Evolutionary conservation across 2,888 invertebrate genomes (phyloP).

Genomic region (Candidula unifasciata): DNA sequence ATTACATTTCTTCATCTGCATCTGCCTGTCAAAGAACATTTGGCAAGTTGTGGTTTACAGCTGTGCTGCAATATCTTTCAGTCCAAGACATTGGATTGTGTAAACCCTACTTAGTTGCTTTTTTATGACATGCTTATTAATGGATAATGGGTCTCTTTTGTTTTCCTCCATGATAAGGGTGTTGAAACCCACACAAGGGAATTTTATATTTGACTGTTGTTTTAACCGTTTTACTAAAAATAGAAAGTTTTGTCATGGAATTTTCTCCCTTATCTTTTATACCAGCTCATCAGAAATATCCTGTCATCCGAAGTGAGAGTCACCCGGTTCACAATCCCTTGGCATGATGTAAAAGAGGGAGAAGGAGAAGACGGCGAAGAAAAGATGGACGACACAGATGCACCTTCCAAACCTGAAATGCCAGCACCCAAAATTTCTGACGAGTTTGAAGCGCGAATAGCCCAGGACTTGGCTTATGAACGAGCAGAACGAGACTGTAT

Average conservation of each 20-base stretch:
- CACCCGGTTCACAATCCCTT: slow-evolving; percentile 97
- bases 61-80: too few species aligned
- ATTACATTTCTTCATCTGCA: too few species aligned
- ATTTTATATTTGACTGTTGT: not conserved
- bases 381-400: slow-evolving; percentile 46
- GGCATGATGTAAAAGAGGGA: slow-evolving; percentile 81
- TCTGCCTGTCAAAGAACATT: too few species aligned
- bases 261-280: not conserved
- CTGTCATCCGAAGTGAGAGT: slow-evolving; percentile 94
- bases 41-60: too few species aligned
- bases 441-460: slow-evolving; percentile 41
- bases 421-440: slow-evolving; percentile 43
- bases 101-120: too few species aligned
- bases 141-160: too few species aligned
- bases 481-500: slow-evolving; percentile 46
- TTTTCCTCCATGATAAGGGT: too few species aligned
- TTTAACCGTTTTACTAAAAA: not conserved
- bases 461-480: slow-evolving; percentile 47
- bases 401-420: slow-evolving; percentile 23
- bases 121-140: too few species aligned
- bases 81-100: too few species aligned
- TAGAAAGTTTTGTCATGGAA: not conserved
- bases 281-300: slow-evolving; percentile 86
- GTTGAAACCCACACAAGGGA: too few species aligned
- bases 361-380: slow-evolving; percentile 37